Base-by-base conservation (phyloP, 53 echinoderm and acorn worm genomes). In the Stichopus horrens region DNA sequence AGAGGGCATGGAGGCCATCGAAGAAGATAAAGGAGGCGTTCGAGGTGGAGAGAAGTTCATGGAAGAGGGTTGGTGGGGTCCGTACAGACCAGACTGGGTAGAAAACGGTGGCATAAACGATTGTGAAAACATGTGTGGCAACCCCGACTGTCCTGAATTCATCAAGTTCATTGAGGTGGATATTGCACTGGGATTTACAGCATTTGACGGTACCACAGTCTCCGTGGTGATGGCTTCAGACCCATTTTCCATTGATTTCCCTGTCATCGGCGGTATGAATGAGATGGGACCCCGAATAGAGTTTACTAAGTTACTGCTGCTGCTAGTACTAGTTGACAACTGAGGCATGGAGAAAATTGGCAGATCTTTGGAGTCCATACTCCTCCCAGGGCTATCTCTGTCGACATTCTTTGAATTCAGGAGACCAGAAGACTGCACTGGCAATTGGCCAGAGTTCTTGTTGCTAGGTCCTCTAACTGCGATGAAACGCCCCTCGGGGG, bases 401-500 rank as follows among this genome's bases (percentile, higher is more conserved):
- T 22, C 8, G 58, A 57, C 65, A 21, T 19, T 20, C 66, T 85
- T 52, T 8, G 63, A 51, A 4, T 52, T 16, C 18, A 71, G 7
- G 71, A 71, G 71, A 71, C 71, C 4, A 37, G 85, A 85, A 9
- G 23, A 18, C 37, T 59, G 66, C 59, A 67, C 11, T 14, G 63
- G 18, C 52, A 22, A 22, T 23, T 85, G 85, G 85, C 59, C 23
- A 4, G 85, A 37, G 67, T 85, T 65, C 37, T 85, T 85, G 85
- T 37, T 85, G 63, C 86, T 86, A 0, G 95, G 91, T 20, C 96
- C 97, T 68, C 99, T 88, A 5, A 99, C 96, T 14, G 99, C 99
- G 5, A 96, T 89, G 88, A 99, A 96, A 55, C 94, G 86, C 9
- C 99, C 99, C 21, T 99, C 99, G 8, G 90, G 90, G 14, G 95